Conservation (phyloP, 2,888 invertebrate genomes). For the Luperina nickerlii region DNA sequence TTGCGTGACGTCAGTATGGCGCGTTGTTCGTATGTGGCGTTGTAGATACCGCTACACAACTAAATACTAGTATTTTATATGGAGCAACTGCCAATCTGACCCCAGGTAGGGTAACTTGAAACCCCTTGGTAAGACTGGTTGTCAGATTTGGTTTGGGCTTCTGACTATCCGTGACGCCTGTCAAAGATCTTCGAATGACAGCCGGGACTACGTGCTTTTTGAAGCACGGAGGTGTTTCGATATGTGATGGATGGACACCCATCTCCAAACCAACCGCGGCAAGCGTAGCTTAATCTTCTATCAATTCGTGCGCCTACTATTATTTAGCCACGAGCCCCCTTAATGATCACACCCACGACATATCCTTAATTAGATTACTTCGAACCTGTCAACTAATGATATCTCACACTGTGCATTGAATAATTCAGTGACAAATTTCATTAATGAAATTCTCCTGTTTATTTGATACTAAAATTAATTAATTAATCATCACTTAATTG, state of each 20-base stretch:
- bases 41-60: too few species aligned
- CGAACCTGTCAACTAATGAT: conserved; percentile 20
- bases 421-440: conserved; percentile 45
- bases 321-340: neutral
- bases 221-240: neutral
- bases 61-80: neutral
- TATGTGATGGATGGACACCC: neutral
- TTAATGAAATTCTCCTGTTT: conserved; percentile 56
- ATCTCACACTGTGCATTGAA: conserved; percentile 43
- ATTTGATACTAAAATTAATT: conserved; percentile 72
- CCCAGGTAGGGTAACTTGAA: neutral
- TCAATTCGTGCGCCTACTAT: neutral
- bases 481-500: conserved; percentile 73
- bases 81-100: neutral
- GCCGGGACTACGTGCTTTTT: neutral
- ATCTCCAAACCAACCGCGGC: neutral
- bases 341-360: neutral
- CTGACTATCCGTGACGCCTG: neutral
- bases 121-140: neutral
- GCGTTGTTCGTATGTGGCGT: too few species aligned
- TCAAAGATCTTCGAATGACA: neutral
- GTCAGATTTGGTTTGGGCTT: neutral
- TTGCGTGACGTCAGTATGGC: too few species aligned
- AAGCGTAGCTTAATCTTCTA: neutral
- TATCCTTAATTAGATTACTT: conserved; percentile 24